phyloP scores from a whole-genome alignment of 30 jellyfish, hydroid and myxozoan genomes.

The Clytia hemisphaerica region DNA sequence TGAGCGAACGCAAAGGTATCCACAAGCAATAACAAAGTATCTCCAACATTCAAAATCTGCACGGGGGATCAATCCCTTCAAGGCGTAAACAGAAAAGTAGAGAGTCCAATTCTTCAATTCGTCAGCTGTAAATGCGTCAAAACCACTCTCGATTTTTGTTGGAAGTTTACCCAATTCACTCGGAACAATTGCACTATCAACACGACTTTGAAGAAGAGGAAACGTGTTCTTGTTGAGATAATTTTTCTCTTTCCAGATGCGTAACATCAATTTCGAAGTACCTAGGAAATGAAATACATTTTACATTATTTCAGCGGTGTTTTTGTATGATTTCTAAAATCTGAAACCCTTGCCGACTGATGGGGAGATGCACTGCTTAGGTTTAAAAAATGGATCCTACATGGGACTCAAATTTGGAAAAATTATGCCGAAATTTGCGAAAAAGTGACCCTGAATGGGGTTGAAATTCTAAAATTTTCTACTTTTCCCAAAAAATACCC shows the following conservation, averaged over 20 bases:
- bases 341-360: no score
- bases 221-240: not conserved
- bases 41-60: not conserved
- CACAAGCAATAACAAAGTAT: not conserved
- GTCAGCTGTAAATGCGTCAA: slow-evolving; percentile 8
- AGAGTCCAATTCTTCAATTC: slow-evolving; percentile 7
- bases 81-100: not conserved
- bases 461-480: no score
- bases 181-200: not conserved
- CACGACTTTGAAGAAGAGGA: not conserved
- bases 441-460: no score
- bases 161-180: not conserved
- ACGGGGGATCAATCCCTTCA: not conserved
- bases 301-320: no score
- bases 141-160: not conserved
- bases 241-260: not conserved
- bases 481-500: no score
- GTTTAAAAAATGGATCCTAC: no score
- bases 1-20: not conserved
- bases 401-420: no score
- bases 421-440: no score
- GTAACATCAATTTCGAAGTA: not conserved
- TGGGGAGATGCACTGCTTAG: no score
- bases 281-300: no score
- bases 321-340: no score